Conservation (phyloP, 2,113 vertebrate species). For the Zapornia atra region DNA sequence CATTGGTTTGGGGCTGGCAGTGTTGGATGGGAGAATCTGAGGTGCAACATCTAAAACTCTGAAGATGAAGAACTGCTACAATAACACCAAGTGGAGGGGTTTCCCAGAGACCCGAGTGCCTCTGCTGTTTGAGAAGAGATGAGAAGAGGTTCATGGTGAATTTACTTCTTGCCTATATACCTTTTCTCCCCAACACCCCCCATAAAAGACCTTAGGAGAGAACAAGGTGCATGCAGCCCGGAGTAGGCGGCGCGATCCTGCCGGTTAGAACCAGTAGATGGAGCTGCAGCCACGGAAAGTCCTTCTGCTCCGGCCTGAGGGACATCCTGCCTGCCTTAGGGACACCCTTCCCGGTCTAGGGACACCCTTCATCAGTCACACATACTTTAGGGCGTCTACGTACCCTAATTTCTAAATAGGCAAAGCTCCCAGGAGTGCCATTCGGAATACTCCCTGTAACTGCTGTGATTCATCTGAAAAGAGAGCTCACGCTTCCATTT, state of each 20-base stretch:
- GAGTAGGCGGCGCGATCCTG: not conserved
- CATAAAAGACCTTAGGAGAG: not conserved
- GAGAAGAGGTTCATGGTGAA: not conserved
- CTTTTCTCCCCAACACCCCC: no score
- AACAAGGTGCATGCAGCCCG: not conserved
- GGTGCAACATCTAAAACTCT: not conserved
- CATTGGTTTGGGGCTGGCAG: not conserved
- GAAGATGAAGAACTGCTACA: not conserved
- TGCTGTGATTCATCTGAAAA: not conserved
- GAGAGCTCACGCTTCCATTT: not conserved
- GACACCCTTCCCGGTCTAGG: no score
- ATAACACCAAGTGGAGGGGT: not conserved
- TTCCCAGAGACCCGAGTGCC: not conserved
- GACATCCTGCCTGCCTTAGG: no score
- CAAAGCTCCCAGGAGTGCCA: not conserved
- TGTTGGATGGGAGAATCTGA: not conserved
- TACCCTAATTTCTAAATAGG: not conserved
- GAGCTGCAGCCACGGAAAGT: not conserved
- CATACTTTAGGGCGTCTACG: accelerated
- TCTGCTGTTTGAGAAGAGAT: not conserved
- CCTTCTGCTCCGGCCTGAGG: no score
- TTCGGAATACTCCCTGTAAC: accelerated
- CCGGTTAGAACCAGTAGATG: conserved; percentile 1
- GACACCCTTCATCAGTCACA: accelerated
- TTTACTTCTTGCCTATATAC: not conserved